Conservation (phyloP, 2,797 vertebrate genomes). For the Nyctalus aviator region DNA sequence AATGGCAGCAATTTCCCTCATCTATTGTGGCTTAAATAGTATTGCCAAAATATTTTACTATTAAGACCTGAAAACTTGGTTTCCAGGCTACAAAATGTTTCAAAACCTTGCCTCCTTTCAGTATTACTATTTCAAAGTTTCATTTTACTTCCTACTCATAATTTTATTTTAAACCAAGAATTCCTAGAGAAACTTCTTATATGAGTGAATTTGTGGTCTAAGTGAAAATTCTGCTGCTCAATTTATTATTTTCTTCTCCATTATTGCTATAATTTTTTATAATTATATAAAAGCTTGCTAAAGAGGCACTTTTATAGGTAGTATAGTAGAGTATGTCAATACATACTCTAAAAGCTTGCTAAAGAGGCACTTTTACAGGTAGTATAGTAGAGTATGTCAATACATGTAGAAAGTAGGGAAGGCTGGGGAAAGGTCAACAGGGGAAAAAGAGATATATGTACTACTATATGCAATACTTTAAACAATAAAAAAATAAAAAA, state of each 20-base stretch:
- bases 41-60: constrained; percentile 63
- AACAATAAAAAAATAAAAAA: no score
- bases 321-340: neutral
- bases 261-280: neutral
- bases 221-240: neutral
- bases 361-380: no score
- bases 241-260: neutral
- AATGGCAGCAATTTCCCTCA: constrained; percentile 75
- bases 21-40: constrained; percentile 50
- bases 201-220: constrained; percentile 38
- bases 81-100: constrained; percentile 53
- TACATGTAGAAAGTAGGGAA: neutral
- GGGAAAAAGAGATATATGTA: no score
- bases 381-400: neutral
- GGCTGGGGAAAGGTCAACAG: no score
- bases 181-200: neutral
- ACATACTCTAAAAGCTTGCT: no score
- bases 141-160: constrained; percentile 44
- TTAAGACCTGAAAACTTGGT: constrained; percentile 58
- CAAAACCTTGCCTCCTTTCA: constrained; percentile 45
- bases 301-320: neutral
- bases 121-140: neutral
- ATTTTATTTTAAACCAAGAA: neutral
- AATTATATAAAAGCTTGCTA: neutral
- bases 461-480: no score